Evolutionary conservation across 2,888 invertebrate species (phyloP), one percentile per base, ranked within the genome.

Genomic region (Pterostichus niger): DNA sequence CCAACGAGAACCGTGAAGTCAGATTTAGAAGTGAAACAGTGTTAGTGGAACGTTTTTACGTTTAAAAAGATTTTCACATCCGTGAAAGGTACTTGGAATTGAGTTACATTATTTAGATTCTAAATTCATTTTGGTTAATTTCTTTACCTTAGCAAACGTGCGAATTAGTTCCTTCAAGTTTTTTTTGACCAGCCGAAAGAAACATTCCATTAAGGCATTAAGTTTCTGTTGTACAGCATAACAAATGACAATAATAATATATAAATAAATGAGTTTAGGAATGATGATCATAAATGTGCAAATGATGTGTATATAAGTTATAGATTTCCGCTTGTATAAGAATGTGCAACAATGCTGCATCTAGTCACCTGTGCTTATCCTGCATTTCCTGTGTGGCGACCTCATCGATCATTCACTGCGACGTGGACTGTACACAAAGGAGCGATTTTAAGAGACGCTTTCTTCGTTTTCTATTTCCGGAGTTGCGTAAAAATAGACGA

Each of bases 371-470:
- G 59, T 24, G 59, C 17, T 59, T 59, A 59, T 24, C 24, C 59
- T 17, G 7, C 54, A 17, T 13, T 59, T 40, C 40, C 40, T 17
- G 11, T 17, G 24, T 24, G 59, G 59, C 24, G 59, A 59, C 59
- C 59, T 17, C 59, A 59, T 59, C 59, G 24, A 59, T 59, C 59
- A 59, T 59, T 59, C 59, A 9, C 6, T 10, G 31, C 31, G 59
- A 59, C 59, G 59, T 59, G 31, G 17, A 59, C 59, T 17, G 59
- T 59, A 59, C 59, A 59, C 59, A 59, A 59, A 59, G 59, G 59
- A 59, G 59, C 59, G 59, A 59, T 59, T 59, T 59, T 59, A 59
- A 59, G 59, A 59, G 31, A 17, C 17, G 24, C 31, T 24, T 59
- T 59, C 56, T 56, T 56, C 24, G 24, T 59, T 59, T 59, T 59